Evolutionary conservation across 2,797 vertebrate genomes (phyloP), one percentile per base, ranked within the genome.

Genomic region (Salarias fasciatus): DNA sequence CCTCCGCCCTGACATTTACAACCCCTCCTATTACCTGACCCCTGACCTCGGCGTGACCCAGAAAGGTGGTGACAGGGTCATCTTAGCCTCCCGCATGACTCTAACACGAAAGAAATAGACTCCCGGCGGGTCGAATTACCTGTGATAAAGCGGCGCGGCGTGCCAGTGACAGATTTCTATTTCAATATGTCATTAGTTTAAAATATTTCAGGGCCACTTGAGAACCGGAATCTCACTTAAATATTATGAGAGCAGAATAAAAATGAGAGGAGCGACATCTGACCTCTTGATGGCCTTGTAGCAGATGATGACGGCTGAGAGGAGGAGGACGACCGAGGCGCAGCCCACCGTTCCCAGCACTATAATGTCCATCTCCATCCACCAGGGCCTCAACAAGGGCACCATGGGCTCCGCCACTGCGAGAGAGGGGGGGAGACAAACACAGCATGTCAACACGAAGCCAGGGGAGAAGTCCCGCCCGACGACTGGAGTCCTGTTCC

Each of bases 281-380:
- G 88, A 99, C 97, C 97, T 97, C 90, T 99, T 98, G 89, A 99
- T 98, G 91, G 97, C 95, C 93, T 98, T 99, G 94, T 97, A 98
- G 93, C 96, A 99, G 91, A 98, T 96, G 91, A 98, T 96, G 89
- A 96, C 91, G 76, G 95, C 94, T 86, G 97, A 86, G 35, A 96
- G 92, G 75, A 99, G 95, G 79, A 99, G 94, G 79, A 96, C 90
- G 41, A 94, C 83, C 38, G 94, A 95, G 80, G 94, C 82, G 6
- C 95, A 96, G 75, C 94, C 94, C 68, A 95, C 94, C 1, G 95
- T 95, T 31, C 95, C 91, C 50, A 95, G 82, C 72, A 97, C 94
- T 79, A 95, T 71, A 75, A 96, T 90, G 84, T 97, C 95, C 63
- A 97, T 92, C 86, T 96, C 95, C 55, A 90, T 95, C 96, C 97